Evolutionary conservation across 2,113 vertebrate genomes (phyloP).

Genomic region (Turnix velox): DNA sequence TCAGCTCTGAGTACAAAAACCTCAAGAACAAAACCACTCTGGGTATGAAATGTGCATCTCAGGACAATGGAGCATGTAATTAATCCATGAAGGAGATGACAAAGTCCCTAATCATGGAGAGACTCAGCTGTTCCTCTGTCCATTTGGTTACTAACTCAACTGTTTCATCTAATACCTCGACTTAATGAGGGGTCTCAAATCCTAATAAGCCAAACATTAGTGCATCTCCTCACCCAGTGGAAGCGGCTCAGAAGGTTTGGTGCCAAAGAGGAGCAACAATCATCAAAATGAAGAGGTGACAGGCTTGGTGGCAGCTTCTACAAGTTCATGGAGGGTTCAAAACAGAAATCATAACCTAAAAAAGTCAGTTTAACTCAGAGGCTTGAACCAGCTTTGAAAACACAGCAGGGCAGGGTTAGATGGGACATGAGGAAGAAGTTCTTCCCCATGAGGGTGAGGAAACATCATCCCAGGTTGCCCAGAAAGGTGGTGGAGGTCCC

Average conservation of each 20-base stretch:
- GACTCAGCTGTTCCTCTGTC: constrained; percentile 59
- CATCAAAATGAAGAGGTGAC: background rate
- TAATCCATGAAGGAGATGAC: constrained; percentile 70
- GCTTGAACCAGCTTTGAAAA: too few relatives aligned
- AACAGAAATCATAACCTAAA: background rate
- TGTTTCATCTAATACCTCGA: constrained; percentile 71
- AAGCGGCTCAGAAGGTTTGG: background rate
- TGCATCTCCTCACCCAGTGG: background rate
- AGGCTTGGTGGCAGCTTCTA: background rate
- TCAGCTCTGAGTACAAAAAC: constrained; percentile 41
- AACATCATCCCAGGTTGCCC: too few relatives aligned
- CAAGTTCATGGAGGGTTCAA: background rate
- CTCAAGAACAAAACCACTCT: constrained; percentile 14
- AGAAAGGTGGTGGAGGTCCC: too few relatives aligned
- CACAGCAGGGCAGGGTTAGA: too few relatives aligned
- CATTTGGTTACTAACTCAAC: constrained; percentile 72
- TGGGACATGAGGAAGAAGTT: too few relatives aligned
- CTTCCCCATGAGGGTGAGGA: too few relatives aligned
- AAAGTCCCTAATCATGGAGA: constrained; percentile 59
- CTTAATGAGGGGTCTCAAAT: constrained; percentile 69
- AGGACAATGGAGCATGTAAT: constrained; percentile 73
- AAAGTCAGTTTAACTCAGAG: background rate
- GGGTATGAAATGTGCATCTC: constrained; percentile 55
- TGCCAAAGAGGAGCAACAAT: background rate
- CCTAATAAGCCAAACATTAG: constrained; percentile 61